Conservation (phyloP, 2,797 vertebrate species). For the Leptodactylus fallax region DNA sequence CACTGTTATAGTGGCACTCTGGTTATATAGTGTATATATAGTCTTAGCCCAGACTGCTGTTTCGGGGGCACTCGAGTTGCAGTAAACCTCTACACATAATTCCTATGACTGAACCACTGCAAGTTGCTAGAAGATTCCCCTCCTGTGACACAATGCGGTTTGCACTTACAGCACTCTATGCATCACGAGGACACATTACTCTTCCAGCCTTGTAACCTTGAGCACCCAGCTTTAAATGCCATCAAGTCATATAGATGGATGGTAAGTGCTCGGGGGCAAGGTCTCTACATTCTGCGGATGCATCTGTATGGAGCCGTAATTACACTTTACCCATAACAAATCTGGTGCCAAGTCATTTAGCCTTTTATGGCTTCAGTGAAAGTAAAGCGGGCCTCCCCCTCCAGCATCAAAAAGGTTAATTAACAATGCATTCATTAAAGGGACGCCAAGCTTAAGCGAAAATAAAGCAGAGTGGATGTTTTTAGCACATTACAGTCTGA, state of each 20-base stretch:
- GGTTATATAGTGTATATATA: not conserved
- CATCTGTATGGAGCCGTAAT: not conserved
- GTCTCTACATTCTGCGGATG: not conserved
- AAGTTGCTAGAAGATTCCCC: too few relatives aligned
- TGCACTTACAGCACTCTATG: too few relatives aligned
- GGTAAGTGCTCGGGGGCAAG: not conserved
- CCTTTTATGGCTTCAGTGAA: not conserved
- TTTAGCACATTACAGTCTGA: not conserved
- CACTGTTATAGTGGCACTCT: not conserved
- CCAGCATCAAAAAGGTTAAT: not conserved
- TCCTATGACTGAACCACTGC: too few relatives aligned
- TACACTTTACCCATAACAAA: not conserved
- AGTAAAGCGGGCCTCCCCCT: not conserved
- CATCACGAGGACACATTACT: not conserved
- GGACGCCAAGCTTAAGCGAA: not conserved
- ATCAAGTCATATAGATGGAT: not conserved
- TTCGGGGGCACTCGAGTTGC: not conserved
- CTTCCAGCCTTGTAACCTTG: not conserved
- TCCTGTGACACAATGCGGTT: too few relatives aligned
- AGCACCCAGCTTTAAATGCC: not conserved
- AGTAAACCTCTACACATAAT: too few relatives aligned
- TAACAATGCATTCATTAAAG: not conserved
- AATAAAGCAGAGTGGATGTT: not conserved
- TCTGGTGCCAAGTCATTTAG: not conserved
- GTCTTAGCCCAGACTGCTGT: not conserved